These are phyloP conservation scores for Moxostoma hubbsi DNA, from an alignment of 2,797 vertebrate species.

Conservation along the genomic window DNA sequence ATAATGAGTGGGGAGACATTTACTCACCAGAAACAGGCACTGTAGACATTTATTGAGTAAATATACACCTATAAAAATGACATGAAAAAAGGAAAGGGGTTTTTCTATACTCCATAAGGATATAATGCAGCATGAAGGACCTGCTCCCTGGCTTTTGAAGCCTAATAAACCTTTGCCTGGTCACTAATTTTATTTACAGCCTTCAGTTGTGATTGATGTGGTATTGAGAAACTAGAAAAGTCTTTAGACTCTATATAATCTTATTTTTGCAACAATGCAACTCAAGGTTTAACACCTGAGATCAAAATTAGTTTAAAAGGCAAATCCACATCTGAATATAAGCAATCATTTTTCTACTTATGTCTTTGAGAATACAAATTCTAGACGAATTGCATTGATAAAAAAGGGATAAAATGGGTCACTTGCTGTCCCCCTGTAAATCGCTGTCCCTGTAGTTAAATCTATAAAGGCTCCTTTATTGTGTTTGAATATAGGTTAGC, in stretches of 20 bases:
- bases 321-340: background rate
- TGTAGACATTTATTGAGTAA: too few relatives aligned
- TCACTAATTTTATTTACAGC: slow-evolving; percentile 35
- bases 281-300: background rate
- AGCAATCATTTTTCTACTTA: background rate
- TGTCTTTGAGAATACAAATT: background rate
- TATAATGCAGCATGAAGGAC: background rate
- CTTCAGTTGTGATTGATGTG: slow-evolving; percentile 28
- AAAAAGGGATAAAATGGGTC: too few relatives aligned
- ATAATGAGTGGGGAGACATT: background rate
- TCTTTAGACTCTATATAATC: background rate
- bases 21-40: background rate
- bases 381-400: background rate
- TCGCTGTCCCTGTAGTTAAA: background rate
- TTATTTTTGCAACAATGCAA: slow-evolving; percentile 6
- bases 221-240: slow-evolving; percentile 23
- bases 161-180: slow-evolving; percentile 37
- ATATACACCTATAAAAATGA: background rate
- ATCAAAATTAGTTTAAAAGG: slow-evolving; percentile 1
- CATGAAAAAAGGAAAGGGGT: background rate
- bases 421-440: background rate
- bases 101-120: background rate
- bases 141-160: background rate
- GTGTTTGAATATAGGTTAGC: slow-evolving; percentile 27
- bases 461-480: slow-evolving; percentile 29